Percentiles rank a stretch among this genome's conserved stretches.
Conservation (phyloP, 2,888 invertebrate species). For the Magallana nippona region DNA sequence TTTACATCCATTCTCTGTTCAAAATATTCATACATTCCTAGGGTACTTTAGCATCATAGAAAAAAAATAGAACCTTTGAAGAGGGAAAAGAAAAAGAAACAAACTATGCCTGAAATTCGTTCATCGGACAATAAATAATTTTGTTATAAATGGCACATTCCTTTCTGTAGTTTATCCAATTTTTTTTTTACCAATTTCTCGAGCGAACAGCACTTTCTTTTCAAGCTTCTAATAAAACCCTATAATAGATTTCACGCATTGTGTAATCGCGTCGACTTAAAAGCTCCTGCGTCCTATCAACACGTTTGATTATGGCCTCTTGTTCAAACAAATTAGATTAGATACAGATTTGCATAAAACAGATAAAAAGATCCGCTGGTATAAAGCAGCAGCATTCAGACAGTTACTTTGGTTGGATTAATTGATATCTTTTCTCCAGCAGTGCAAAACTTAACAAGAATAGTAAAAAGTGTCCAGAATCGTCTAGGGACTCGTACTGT, state of each 20-base stretch:
- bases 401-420: no score
- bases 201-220: not conserved
- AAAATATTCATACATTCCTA: no score
- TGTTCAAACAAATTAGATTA: slow-evolving; percentile 33
- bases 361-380: not conserved
- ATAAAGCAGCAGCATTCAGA: no score
- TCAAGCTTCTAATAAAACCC: slow-evolving; percentile 11
- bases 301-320: slow-evolving; percentile 10
- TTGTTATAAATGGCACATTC: slow-evolving; percentile 1
- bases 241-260: slow-evolving; percentile 8
- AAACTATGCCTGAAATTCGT: not conserved
- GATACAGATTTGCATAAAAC: slow-evolving; percentile 17
- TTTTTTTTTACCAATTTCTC: slow-evolving; percentile 20
- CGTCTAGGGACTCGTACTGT: no score
- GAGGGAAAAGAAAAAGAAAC: not conserved
- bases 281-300: not conserved
- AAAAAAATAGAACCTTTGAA: not conserved
- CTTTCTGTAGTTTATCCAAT: not conserved
- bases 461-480: no score
- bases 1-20: no score
- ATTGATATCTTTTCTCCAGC: no score
- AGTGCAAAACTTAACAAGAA: no score
- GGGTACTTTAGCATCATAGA: not conserved
- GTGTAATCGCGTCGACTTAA: slow-evolving; percentile 13
- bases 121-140: slow-evolving; percentile 15